A percentile compares a stretch with the other conserved stretches of the same genome.
phyloP scores from a whole-genome alignment of 1,140 invertebrate species.

The Orchestia grillus region DNA sequence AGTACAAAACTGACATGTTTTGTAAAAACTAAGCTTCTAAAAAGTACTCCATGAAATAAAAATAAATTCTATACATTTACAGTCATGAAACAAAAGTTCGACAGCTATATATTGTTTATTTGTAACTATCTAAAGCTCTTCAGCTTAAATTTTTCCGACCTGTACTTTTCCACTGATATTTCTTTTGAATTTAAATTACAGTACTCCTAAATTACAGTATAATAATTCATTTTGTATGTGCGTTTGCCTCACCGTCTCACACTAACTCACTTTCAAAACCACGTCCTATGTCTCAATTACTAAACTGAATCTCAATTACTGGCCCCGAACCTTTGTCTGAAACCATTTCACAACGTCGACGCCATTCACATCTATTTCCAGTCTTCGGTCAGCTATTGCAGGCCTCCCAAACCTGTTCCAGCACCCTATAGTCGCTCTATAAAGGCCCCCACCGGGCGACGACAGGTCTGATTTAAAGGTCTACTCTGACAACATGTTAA shows the following conservation, averaged over 20 bases:
- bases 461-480: constrained; percentile 36
- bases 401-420: not conserved
- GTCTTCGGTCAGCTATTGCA: not conserved
- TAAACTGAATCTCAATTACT: not conserved
- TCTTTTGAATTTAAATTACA: too few species aligned
- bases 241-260: not conserved
- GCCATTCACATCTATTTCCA: not conserved
- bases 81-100: too few species aligned
- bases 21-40: too few species aligned
- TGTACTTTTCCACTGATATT: too few species aligned
- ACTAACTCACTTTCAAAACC: not conserved
- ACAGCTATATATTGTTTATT: too few species aligned
- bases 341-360: not conserved
- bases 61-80: too few species aligned
- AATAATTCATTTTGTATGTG: not conserved
- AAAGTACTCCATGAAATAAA: too few species aligned
- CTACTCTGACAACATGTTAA: not conserved
- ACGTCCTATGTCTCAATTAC: not conserved
- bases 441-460: constrained; percentile 14
- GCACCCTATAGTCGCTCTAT: not conserved
- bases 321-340: not conserved
- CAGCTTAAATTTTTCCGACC: too few species aligned
- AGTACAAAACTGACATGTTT: too few species aligned
- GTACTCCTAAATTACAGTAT: too few species aligned
- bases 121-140: too few species aligned